Conservation (phyloP, 2,888 invertebrate genomes). For the Nemotelus nigrinus region DNA sequence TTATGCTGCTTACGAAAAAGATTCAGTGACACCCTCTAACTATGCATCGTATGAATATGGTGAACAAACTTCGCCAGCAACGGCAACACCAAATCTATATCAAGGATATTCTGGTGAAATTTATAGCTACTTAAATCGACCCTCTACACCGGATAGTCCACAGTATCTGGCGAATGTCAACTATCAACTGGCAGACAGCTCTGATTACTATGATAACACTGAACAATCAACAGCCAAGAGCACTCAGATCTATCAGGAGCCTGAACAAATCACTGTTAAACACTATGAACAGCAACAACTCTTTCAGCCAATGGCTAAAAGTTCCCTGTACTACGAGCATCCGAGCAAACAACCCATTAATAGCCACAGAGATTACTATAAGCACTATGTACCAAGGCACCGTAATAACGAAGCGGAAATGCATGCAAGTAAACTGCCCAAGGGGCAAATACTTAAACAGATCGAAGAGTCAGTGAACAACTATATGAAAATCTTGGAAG, state of each 20-base stretch:
- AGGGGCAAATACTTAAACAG: constrained; percentile 62
- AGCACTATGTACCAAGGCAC: not conserved
- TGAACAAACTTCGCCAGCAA: constrained; percentile 51
- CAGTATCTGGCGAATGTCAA: not conserved
- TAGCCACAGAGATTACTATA: not conserved
- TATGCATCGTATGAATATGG: constrained; percentile 58
- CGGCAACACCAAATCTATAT: constrained; percentile 50
- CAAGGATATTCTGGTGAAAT: constrained; percentile 55
- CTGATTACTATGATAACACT: constrained; percentile 5
- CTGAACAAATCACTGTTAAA: not conserved
- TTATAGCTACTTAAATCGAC: not conserved
- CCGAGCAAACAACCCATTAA: not conserved
- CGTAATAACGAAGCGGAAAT: not conserved
- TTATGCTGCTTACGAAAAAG: constrained; percentile 48
- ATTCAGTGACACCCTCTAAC: constrained; percentile 36
- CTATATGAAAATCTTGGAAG: constrained; percentile 64
- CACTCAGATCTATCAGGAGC: not conserved
- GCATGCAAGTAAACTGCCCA: constrained; percentile 54
- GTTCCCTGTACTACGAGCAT: not conserved
- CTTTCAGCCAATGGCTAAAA: not conserved
- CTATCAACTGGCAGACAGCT: not conserved
- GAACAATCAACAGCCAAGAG: not conserved
- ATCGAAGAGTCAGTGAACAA: constrained; percentile 64
- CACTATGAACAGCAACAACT: constrained; percentile 4
- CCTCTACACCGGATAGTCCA: not conserved